These are phyloP conservation scores for Serilophus lunatus DNA, from an alignment of 2,113 vertebrate genomes.

Conservation along the genomic window DNA sequence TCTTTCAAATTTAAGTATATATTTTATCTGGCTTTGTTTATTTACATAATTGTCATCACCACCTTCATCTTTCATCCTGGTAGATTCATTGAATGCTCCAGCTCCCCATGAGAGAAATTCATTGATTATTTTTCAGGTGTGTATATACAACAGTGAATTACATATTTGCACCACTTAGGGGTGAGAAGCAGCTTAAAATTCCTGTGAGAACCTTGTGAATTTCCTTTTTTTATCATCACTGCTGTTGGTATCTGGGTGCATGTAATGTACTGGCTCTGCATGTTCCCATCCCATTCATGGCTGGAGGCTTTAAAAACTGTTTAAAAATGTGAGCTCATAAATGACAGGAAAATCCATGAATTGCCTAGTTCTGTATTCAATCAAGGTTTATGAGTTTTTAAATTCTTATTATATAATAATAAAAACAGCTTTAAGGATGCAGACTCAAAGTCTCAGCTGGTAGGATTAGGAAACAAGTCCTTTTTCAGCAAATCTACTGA, in stretches of 20 bases:
- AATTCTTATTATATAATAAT: neutral
- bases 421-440: neutral
- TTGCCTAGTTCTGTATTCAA: neutral
- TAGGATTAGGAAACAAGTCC: neutral
- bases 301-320: neutral
- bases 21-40: neutral
- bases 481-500: neutral
- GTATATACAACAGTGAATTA: neutral
- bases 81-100: neutral
- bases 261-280: neutral
- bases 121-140: neutral
- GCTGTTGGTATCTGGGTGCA: neutral
- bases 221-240: neutral
- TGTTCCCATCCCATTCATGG: fast-evolving
- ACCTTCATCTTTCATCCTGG: neutral
- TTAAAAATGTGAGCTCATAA: neutral
- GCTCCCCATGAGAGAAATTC: neutral
- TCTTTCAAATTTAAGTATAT: neutral
- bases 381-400: neutral
- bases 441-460: neutral
- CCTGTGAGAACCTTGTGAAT: neutral
- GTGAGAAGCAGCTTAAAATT: neutral
- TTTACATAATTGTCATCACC: neutral
- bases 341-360: neutral
- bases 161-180: neutral